Base-by-base conservation (phyloP, 37 sponge, comb jelly and placozoan genomes). In the Mnemiopsis leidyi region DNA sequence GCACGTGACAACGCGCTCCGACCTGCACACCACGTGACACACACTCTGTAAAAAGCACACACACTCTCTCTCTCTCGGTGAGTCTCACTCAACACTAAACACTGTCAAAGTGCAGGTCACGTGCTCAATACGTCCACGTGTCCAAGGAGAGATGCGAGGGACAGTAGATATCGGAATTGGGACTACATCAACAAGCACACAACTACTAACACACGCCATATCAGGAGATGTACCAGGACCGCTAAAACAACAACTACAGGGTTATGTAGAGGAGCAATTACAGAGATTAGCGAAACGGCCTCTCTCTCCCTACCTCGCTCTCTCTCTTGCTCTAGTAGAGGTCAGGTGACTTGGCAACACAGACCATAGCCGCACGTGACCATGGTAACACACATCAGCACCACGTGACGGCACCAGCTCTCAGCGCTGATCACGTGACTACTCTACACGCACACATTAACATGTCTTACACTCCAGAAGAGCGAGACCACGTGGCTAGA, bases 331-430 rank as follows among this genome's bases (percentile, higher is more conserved):
- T 79, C 21, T 73, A 71, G n/a, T n/a, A n/a, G n/a, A 32, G 32
- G 79, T 77, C 79, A 77, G 79, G 79, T 77, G 79, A 77, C 79
- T 31, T 77, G 79, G 79, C 79, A 77, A 77, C 79, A 77, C 79
- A 31, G 79, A 31, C 36, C 34, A 23, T 13, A 71, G 73, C 20
- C 36, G 35, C 79, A 77, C 79, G 79, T 77, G 79, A 77, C 32
- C 13, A n/a, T 48, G 61, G 61, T 13, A 48, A 48, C 9, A 48
- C 61, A 48, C 61, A 48, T 48, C 61, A 48, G 13, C 61, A 48
- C 61, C 61, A 48, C 61, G 61, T 48, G 61, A 48, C 61, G 61
- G 9, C 9, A 13, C 61, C 61, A 5, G 61, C 61, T 18, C 36
- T 28, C 79, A 34, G 34, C 32, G 35, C 2, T 2, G n/a, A 1